Evolutionary conservation across 1,140 invertebrate species (phyloP).

Genomic region (Phocides pigmalion): DNA sequence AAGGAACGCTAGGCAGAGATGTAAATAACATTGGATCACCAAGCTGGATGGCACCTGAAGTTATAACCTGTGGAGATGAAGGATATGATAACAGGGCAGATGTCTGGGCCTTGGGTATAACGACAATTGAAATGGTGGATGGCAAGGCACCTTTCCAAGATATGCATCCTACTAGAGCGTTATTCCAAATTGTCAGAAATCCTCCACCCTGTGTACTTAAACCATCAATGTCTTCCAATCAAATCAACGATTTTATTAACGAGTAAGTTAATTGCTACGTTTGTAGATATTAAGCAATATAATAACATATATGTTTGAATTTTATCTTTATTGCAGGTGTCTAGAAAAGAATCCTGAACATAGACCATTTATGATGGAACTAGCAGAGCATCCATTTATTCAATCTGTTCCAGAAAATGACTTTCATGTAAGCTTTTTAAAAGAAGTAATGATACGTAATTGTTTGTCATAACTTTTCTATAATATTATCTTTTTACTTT

Average conservation of each 20-base stretch:
- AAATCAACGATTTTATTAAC: constrained; percentile 92
- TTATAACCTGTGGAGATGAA: constrained; percentile 70
- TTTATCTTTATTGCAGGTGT: constrained; percentile 85
- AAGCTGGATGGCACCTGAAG: constrained; percentile 96
- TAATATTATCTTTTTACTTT: constrained; percentile 10
- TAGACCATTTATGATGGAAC: constrained; percentile 92
- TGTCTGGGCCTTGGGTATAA: constrained; percentile 97
- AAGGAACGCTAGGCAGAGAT: constrained; percentile 88
- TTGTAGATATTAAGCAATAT: constrained; percentile 14
- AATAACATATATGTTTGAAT: background rate
- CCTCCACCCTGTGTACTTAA: constrained; percentile 91
- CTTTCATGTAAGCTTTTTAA: constrained; percentile 85
- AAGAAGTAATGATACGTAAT: background rate
- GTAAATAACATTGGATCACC: constrained; percentile 93
- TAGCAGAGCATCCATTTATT: constrained; percentile 94
- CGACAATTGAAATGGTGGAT: constrained; percentile 95
- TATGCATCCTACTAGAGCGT: constrained; percentile 93
- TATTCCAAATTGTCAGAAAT: constrained; percentile 95
- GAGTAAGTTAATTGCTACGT: constrained; percentile 86
- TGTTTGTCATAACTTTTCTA: no score
- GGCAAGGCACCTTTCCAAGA: constrained; percentile 93
- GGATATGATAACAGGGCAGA: constrained; percentile 91
- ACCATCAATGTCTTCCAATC: constrained; percentile 91
- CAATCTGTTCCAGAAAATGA: constrained; percentile 90
- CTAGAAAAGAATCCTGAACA: constrained; percentile 96